Conservation (phyloP, 2,797 vertebrate genomes). For the Bradypodion pumilum region DNA sequence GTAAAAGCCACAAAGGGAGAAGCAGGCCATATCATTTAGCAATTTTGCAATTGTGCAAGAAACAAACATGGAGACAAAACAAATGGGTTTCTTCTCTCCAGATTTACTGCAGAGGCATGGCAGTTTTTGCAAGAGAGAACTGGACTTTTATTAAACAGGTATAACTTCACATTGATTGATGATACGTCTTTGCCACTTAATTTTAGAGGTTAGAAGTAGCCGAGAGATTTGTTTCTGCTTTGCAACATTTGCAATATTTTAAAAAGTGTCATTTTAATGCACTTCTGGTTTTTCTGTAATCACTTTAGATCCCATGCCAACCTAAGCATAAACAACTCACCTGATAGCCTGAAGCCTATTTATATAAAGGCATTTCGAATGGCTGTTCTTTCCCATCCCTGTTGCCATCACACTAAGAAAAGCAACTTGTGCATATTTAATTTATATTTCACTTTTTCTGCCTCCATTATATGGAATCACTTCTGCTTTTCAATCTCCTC, state of each 20-base stretch:
- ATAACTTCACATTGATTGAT: constrained; percentile 4
- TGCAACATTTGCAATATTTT: constrained; percentile 3
- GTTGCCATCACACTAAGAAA: background rate
- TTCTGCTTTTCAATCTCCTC: background rate
- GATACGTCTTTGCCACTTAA: constrained; percentile 4
- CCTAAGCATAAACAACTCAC: background rate
- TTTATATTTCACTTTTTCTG: background rate
- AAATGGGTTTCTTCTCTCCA: background rate
- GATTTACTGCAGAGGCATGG: background rate
- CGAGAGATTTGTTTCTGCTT: background rate
- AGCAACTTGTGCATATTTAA: background rate
- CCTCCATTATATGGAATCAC: background rate
- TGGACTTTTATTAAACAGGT: background rate
- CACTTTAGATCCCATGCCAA: background rate
- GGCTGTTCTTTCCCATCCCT: background rate
- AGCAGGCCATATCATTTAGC: background rate
- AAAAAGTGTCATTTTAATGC: constrained; percentile 11
- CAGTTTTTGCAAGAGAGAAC: background rate
- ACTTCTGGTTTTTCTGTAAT: constrained; percentile 5
- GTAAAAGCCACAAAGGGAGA: background rate
- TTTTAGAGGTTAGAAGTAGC: background rate
- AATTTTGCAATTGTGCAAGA: background rate
- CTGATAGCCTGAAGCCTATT: background rate
- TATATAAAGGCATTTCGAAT: background rate
- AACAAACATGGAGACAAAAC: background rate